Base-by-base conservation (phyloP, 2,888 invertebrate species). In the Lordiphosa fenestrarum region DNA sequence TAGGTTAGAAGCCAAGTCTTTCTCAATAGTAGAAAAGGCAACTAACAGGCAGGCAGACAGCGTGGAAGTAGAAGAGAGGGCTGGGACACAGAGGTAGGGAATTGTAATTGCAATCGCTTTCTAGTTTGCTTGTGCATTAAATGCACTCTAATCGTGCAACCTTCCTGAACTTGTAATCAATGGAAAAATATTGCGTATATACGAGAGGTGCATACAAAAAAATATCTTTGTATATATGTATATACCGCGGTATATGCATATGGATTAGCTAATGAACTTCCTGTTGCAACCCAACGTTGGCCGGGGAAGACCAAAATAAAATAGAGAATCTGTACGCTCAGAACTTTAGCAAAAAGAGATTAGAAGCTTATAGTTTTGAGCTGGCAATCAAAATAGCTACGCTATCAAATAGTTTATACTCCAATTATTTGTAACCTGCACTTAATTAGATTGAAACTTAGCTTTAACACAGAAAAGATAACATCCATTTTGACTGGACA, bases 91-190 rank as follows among this genome's bases (percentile, higher is more conserved):
- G 19, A 3, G 19, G 19, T 19, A 19, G 30, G 13, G 23, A 42
- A 33, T 19, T 15, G 30, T 44, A 33, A 33, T 37, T 62, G 55
- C 46, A 55, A 41, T 53, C 36, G 19, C 36, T 21, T 50, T 40
- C 7, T 25, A 25, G 47, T 58, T 72, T 58, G 54, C 67, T 56
- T 71, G 53, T 73, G 64, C 57, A 53, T 41, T 63, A 40, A 60
- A 57, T 50, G 50, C 60, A 49, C 41, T 66, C 78, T 77, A 78
- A 77, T 81, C 76, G 58, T 58, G 15, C 68, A 59, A 77, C 78
- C 82, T 61, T 48, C 23, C 9, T 68, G 82, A 81, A 66, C 76
- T 63, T 48, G 54, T 73, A 72, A 81, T 77, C 76, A 68, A 66
- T 66, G 66, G 53, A 74, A 63, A 71, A 62, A 50, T 47, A 46